These are phyloP conservation scores for Ostrea denselamellosa DNA, from an alignment of 1,140 invertebrate species.

Conservation along the genomic window DNA sequence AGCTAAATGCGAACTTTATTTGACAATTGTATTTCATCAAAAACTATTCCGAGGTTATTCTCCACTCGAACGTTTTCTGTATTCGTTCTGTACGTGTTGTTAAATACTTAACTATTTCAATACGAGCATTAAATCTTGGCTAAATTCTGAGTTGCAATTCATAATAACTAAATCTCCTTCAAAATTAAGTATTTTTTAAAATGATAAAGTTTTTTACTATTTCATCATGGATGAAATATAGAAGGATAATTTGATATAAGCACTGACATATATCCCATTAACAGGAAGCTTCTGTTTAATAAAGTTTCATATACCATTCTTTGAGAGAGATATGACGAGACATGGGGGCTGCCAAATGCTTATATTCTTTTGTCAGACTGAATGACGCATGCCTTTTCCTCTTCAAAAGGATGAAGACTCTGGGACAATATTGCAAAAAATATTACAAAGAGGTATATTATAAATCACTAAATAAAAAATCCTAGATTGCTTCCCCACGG, in stretches of 20 bases:
- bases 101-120: background rate
- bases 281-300: constrained; percentile 12
- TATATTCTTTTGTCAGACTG: constrained; percentile 20
- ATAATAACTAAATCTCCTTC: background rate
- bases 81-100: background rate
- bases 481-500: background rate
- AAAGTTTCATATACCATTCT: background rate
- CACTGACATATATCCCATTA: background rate
- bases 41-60: background rate
- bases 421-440: constrained; percentile 27
- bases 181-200: background rate
- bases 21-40: constrained; percentile 1
- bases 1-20: constrained; percentile 1
- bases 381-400: constrained; percentile 21
- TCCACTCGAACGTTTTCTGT: background rate
- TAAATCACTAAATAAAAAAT: background rate
- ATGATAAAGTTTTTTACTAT: background rate
- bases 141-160: background rate
- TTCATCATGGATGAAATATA: background rate
- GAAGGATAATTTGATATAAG: background rate
- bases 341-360: background rate
- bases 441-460: constrained; percentile 11
- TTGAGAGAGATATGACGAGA: background rate
- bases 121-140: background rate
- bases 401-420: background rate